A percentile compares a stretch with the other conserved stretches of the same genome.
These are phyloP conservation scores for Dicycla oo DNA, from an alignment of 2,888 invertebrate genomes.

Conservation along the genomic window DNA sequence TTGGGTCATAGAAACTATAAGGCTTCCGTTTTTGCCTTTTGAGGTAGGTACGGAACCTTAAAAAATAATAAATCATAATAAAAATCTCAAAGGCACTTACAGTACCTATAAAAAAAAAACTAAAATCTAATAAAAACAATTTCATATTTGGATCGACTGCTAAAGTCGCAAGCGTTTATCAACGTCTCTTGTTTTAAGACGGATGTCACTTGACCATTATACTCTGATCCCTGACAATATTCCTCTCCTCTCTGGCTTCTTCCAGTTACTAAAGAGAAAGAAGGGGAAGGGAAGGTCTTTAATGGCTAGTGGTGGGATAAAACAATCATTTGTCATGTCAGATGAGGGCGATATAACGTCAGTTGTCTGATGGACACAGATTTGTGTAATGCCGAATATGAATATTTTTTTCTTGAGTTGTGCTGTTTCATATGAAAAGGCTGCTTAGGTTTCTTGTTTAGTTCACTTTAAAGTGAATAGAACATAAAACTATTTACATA, in stretches of 20 bases:
- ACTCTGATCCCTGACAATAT: constrained; percentile 59
- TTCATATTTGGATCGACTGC: constrained; percentile 47
- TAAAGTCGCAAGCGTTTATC: constrained; percentile 73
- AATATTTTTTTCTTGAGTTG: constrained; percentile 76
- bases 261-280: constrained; percentile 24
- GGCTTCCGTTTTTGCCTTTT: too few relatives aligned
- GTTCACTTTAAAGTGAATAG: neutral
- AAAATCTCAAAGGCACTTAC: neutral
- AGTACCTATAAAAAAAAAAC: neutral
- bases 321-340: constrained; percentile 87
- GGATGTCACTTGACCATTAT: constrained; percentile 72
- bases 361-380: constrained; percentile 84
- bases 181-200: constrained; percentile 79
- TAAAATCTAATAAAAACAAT: constrained; percentile 31
- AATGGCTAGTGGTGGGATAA: constrained; percentile 70
- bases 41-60: too few relatives aligned
- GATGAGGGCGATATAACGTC: constrained; percentile 84
- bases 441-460: constrained; percentile 26
- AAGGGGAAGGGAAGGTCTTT: constrained; percentile 64
- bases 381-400: constrained; percentile 84
- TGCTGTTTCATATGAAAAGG: neutral
- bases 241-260: constrained; percentile 21
- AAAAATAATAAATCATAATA: too few relatives aligned
- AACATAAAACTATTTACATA: too few relatives aligned
- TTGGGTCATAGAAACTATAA: too few relatives aligned